phyloP scores from a whole-genome alignment of 2,113 vertebrate species.

The Dendrocopos noguchii region DNA sequence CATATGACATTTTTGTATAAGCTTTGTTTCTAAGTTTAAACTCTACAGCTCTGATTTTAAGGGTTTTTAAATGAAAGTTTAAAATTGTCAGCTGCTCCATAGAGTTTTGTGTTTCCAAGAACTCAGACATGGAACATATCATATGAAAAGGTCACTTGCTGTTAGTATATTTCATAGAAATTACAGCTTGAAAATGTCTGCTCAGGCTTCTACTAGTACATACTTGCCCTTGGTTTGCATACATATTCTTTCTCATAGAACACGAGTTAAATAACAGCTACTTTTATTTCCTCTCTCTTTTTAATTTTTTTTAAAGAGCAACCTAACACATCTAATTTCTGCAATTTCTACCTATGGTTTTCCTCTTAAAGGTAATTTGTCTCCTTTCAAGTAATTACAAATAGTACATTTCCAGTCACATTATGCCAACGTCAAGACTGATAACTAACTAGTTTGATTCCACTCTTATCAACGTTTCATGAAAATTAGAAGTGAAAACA shows the following conservation, averaged over 20 bases:
- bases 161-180: not conserved
- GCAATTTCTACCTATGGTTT: constrained; percentile 84
- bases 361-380: constrained; percentile 83
- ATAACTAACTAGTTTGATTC: constrained; percentile 79
- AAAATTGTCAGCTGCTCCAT: not conserved
- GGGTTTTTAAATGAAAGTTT: not conserved
- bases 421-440: constrained; percentile 69
- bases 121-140: not conserved
- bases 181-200: not conserved
- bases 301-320: constrained; percentile 45
- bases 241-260: not conserved
- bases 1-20: not conserved
- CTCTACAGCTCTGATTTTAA: not conserved
- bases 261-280: constrained; percentile 22
- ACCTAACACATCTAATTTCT: constrained; percentile 76
- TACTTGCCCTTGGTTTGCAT: not conserved
- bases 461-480: constrained; percentile 76
- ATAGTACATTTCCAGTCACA: constrained; percentile 77
- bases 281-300: not conserved
- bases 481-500: constrained; percentile 78
- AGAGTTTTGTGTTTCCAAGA: not conserved
- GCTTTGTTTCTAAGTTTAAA: not conserved
- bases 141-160: not conserved
- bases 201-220: not conserved
- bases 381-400: constrained; percentile 82